A percentile compares a stretch with the other conserved stretches of the same genome.
Evolutionary conservation across 1,140 invertebrate species (phyloP).

Genomic region (Danaus plexippus): DNA sequence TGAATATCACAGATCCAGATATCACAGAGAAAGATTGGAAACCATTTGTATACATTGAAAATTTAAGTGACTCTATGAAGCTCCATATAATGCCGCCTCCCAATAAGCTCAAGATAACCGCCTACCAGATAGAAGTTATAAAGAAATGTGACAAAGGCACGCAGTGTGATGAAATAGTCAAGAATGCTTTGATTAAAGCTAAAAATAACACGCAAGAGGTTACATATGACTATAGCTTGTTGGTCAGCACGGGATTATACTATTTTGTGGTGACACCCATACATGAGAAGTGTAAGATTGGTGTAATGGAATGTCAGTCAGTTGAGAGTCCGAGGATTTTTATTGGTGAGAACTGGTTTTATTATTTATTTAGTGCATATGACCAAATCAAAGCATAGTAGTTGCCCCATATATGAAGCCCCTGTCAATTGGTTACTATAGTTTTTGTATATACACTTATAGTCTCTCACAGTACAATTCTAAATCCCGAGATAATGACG

Average conservation of each 20-base stretch:
- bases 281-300: conserved; percentile 33
- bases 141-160: conserved; percentile 31
- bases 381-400: too few species aligned
- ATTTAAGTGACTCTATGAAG: conserved; percentile 37
- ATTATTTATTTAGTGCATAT: too few species aligned
- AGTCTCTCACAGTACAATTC: too few species aligned
- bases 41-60: conserved; percentile 59
- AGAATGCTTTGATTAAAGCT: conserved; percentile 25
- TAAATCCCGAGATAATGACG: too few species aligned
- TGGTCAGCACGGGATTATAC: conserved; percentile 38
- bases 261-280: conserved; percentile 48
- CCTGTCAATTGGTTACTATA: too few species aligned
- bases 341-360: conserved; percentile 36
- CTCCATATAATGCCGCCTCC: conserved; percentile 54
- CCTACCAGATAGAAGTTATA: conserved; percentile 45
- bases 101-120: conserved; percentile 35
- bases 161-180: conserved; percentile 29
- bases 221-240: conserved; percentile 40
- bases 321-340: conserved; percentile 48
- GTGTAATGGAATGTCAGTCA: conserved; percentile 26
- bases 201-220: conserved; percentile 40
- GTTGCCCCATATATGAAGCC: too few species aligned
- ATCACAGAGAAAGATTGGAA: conserved; percentile 48
- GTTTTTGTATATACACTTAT: too few species aligned
- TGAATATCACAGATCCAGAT: conserved; percentile 34